Percentiles rank a stretch among this genome's conserved stretches.
phyloP scores from a whole-genome alignment of 2,888 invertebrate species.

The Heliconius sara region DNA sequence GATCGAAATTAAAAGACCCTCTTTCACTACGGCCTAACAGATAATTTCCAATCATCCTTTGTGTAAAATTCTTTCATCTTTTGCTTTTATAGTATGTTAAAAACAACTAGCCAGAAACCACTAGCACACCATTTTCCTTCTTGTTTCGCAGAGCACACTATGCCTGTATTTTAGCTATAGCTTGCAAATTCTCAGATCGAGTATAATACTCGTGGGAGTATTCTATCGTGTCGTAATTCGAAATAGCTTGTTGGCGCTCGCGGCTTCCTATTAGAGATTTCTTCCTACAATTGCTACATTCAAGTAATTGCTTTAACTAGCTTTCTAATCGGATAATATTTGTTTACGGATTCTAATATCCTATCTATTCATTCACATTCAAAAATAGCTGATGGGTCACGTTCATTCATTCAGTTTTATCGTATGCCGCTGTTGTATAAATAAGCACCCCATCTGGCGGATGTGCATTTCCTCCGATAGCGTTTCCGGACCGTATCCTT shows the following conservation, averaged over 20 bases:
- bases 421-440: slow-evolving; percentile 45
- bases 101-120: not conserved
- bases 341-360: slow-evolving; percentile 26
- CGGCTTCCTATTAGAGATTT: slow-evolving; percentile 54
- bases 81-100: not conserved
- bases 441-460: slow-evolving; percentile 80
- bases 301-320: slow-evolving; percentile 8
- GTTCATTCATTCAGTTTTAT: slow-evolving; percentile 49
- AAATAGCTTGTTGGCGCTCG: slow-evolving; percentile 53
- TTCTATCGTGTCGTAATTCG: slow-evolving; percentile 51
- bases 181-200: slow-evolving; percentile 23
- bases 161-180: not conserved
- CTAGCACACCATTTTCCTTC: not conserved
- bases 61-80: not conserved
- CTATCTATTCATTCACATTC: slow-evolving; percentile 44
- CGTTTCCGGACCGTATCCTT: slow-evolving; percentile 75
- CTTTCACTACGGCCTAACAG: no score
- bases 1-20: not conserved
- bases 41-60: not conserved
- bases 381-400: slow-evolving; percentile 45
- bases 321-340: slow-evolving; percentile 9
- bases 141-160: slow-evolving; percentile 1
- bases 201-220: slow-evolving; percentile 50
- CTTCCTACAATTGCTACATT: slow-evolving; percentile 49
- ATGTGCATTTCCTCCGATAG: slow-evolving; percentile 78